Percentiles rank a stretch among this genome's conserved stretches.
These are phyloP conservation scores for Paragorgia papillata DNA, from an alignment of 92 coral and sea anemone species.

Conservation along the genomic window DNA sequence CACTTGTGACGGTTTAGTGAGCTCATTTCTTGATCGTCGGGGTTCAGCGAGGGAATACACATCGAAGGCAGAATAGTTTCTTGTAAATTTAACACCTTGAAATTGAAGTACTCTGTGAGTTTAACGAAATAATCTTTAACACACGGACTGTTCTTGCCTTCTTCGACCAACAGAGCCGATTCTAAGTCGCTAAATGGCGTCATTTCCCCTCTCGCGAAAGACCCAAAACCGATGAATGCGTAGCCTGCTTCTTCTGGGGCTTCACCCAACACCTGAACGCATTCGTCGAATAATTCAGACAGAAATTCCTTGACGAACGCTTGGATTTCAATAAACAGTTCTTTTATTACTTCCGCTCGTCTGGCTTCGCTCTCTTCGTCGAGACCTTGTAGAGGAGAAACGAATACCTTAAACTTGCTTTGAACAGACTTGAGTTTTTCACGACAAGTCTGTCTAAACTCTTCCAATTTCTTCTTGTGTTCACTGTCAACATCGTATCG, in stretches of 20 bases:
- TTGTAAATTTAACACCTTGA: constrained; percentile 26
- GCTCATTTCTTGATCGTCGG: not conserved
- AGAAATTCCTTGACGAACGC: constrained; percentile 19
- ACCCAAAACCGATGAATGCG: constrained; percentile 34
- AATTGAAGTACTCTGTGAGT: constrained; percentile 32
- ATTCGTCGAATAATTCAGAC: constrained; percentile 12
- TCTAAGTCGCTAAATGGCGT: constrained; percentile 37
- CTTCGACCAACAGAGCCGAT: constrained; percentile 15
- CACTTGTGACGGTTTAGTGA: constrained; percentile 20
- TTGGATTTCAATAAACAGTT: constrained; percentile 15
- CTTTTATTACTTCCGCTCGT: constrained; percentile 7
- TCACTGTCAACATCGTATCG: constrained; percentile 16
- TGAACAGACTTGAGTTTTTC: constrained; percentile 15
- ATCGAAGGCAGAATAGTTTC: constrained; percentile 35
- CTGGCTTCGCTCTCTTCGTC: constrained; percentile 27
- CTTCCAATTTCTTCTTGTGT: constrained; percentile 19
- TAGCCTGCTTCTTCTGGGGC: constrained; percentile 16
- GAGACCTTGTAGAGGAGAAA: constrained; percentile 7
- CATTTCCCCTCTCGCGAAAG: constrained; percentile 26
- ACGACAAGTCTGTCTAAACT: constrained; percentile 15
- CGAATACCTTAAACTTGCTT: constrained; percentile 3
- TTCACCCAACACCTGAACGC: constrained; percentile 11
- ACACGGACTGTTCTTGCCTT: constrained; percentile 8
- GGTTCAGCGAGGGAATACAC: constrained; percentile 33
- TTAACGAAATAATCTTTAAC: constrained; percentile 27